Conservation (phyloP, 2,888 invertebrate genomes). For the Mongoloraphidia duomilia region DNA sequence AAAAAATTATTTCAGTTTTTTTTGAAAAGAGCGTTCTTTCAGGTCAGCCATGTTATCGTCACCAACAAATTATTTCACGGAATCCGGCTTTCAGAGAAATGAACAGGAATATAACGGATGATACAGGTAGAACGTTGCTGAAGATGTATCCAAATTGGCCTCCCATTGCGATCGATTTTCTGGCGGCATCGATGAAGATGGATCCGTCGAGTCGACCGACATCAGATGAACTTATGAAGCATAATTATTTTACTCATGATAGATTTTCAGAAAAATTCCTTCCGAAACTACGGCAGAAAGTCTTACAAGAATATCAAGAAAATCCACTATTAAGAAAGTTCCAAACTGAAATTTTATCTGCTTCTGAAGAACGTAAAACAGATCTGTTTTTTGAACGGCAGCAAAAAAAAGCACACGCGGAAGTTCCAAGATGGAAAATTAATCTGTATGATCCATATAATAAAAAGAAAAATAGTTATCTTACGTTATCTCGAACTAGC, state of each 20-base stretch:
- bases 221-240: conserved; percentile 47
- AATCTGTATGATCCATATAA: conserved; percentile 20
- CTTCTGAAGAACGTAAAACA: conserved; percentile 22
- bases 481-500: not conserved
- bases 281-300: conserved; percentile 45
- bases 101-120: conserved; percentile 22
- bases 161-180: conserved; percentile 29
- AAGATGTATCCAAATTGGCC: conserved; percentile 32
- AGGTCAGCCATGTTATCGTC: conserved; percentile 33
- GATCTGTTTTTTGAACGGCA: conserved; percentile 15
- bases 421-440: conserved; percentile 25
- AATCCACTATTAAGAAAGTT: conserved; percentile 34
- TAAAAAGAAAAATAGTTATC: conserved; percentile 24
- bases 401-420: conserved; percentile 16
- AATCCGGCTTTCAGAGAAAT: conserved; percentile 31
- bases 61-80: conserved; percentile 31
- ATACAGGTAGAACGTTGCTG: conserved; percentile 20
- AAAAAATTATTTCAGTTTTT: no score
- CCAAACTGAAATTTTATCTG: conserved; percentile 26
- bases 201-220: conserved; percentile 50
- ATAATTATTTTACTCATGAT: conserved; percentile 50
- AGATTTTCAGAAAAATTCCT: conserved; percentile 50
- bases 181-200: conserved; percentile 38
- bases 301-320: conserved; percentile 44
- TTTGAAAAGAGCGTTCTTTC: conserved; percentile 6